Base-by-base conservation (phyloP, 2,888 invertebrate species). In the Ornithoptera priamus region DNA sequence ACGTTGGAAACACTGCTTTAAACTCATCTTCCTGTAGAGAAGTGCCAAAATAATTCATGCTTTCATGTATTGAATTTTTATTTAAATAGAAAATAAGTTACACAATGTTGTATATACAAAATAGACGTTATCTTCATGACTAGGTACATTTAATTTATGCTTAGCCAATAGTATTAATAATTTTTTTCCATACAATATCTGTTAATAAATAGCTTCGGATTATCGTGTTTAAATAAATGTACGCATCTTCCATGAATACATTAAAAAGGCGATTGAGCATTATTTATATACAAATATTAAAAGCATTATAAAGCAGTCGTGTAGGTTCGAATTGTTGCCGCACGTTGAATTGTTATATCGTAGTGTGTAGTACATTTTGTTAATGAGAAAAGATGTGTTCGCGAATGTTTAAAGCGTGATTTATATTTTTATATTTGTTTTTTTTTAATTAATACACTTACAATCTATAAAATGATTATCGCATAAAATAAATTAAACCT, bases 41-140 rank as follows among this genome's bases (percentile, higher is more conserved):
- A 15, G 5, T 53, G 46, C 10, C 2, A 53, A 53, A 53, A 18
- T n/a, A 53, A 53, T 5, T 53, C 12, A 56, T 24, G 4, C 12
- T 77, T 80, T 46, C 30, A 30, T 66, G 60, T 85, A 83, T 75
- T 81, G 76, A 82, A 79, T 80, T 82, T 89, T 89, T 88, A 87
- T 88, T 87, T 80, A 78, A 84, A 83, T 84, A 85, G 82, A 84
- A 84, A 84, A 85, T 85, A 85, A 77, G 83, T 87, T 84, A 86
- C 81, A 86, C 82, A 85, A 85, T 85, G 81, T 87, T 88, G 89
- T 92, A 81, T 92, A 92, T 91, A 92, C 88, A 89, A 89, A 86
- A 89, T 75, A 86, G 79, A 77, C 84, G 85, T 86, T 89, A 85
- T 87, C 81, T 83, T 87, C 81, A 82, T 92, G 92, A 91, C 92